Conservation (phyloP, 2,888 invertebrate species). For the Cheilosia variabilis region DNA sequence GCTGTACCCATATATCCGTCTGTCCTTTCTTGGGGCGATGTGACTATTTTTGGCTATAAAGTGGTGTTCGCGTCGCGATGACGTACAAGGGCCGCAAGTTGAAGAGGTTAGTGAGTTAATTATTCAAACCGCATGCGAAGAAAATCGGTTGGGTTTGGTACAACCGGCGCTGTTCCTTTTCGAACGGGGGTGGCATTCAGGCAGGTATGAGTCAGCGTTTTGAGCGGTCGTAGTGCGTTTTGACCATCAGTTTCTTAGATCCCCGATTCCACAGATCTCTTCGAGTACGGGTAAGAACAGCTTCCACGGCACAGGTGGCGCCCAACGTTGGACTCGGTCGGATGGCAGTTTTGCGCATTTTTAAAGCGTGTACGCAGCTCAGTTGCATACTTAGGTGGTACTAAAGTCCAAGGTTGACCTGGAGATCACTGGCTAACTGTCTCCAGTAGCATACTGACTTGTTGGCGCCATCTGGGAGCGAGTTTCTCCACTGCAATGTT, state of each 20-base stretch:
- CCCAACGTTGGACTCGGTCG: too few relatives aligned
- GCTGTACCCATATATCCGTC: slow-evolving; percentile 23
- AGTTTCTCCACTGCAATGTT: too few relatives aligned
- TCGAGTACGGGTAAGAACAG: too few relatives aligned
- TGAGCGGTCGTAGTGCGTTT: not conserved
- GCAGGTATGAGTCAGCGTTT: not conserved
- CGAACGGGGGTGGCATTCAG: not conserved
- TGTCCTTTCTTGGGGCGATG: slow-evolving; percentile 40
- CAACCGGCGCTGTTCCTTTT: not conserved
- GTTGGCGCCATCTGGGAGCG: not conserved
- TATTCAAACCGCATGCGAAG: slow-evolving; percentile 66
- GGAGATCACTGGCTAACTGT: not conserved
- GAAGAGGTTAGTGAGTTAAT: slow-evolving; percentile 73
- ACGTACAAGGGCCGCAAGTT: slow-evolving; percentile 64
- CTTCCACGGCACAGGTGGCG: too few relatives aligned
- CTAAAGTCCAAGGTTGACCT: not conserved
- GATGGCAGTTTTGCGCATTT: too few relatives aligned
- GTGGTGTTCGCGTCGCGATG: slow-evolving; percentile 60
- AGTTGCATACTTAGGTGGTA: not conserved
- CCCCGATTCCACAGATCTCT: too few relatives aligned
- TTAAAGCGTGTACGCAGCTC: too few relatives aligned
- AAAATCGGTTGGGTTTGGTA: slow-evolving; percentile 24
- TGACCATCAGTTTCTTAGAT: too few relatives aligned
- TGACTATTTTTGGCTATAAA: slow-evolving; percentile 62
- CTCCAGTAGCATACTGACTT: not conserved